phyloP scores from a whole-genome alignment of 2,888 invertebrate genomes.

The Agrotis segetum region DNA sequence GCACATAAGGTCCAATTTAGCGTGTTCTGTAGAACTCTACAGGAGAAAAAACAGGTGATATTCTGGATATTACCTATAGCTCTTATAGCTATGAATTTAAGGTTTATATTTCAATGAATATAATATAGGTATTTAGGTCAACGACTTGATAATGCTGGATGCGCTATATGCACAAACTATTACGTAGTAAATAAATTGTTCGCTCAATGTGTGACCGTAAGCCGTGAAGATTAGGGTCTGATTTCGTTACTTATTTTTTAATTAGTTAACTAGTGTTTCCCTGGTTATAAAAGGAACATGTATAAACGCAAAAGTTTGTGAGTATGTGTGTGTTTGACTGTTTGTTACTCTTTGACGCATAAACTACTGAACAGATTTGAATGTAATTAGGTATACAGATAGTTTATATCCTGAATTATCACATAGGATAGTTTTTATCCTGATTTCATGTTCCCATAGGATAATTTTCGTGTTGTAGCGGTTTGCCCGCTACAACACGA shows the following conservation, averaged over 20 bases:
- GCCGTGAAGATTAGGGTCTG: conserved; percentile 50
- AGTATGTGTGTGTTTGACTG: too few species aligned
- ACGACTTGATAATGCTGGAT: conserved; percentile 48
- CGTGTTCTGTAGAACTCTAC: neutral
- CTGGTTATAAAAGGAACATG: neutral
- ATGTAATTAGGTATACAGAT: too few species aligned
- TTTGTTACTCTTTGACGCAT: too few species aligned
- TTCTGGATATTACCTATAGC: neutral
- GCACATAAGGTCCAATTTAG: neutral
- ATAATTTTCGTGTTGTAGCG: too few species aligned
- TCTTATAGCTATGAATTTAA: fast-evolving
- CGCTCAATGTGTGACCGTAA: conserved; percentile 50
- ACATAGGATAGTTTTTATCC: too few species aligned
- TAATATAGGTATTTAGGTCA: conserved; percentile 57
- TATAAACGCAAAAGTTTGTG: too few species aligned
- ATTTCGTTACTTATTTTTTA: conserved; percentile 2
- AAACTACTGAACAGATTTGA: too few species aligned
- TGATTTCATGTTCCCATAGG: too few species aligned
- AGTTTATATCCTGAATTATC: too few species aligned
- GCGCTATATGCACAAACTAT: conserved; percentile 46
- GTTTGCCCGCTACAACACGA: too few species aligned
- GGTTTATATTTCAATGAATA: conserved; percentile 3
- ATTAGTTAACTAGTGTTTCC: neutral
- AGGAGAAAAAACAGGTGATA: neutral
- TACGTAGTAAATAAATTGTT: conserved; percentile 60